Base-by-base conservation (phyloP, 2,113 vertebrate species). In the Rhegmatorhina hoffmannsi region DNA sequence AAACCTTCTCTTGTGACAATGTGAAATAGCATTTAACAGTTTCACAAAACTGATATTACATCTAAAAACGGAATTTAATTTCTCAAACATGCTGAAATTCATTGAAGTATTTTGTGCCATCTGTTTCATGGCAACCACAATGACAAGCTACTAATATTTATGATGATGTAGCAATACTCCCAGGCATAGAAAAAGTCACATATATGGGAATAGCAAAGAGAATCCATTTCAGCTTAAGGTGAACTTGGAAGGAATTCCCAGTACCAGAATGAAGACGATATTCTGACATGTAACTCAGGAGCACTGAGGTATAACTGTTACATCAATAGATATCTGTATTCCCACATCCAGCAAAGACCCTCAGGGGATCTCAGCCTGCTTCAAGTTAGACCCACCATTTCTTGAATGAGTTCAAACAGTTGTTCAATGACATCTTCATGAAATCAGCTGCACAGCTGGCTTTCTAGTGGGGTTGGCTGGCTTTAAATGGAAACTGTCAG, bases 401-500 rank as follows among this genome's bases (percentile, higher is more conserved):
- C 80, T 92, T 93, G 73, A 75, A 46, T 44, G 59, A 93, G 56
- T 84, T 94, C 85, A 90, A 88, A 55, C 28, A 2, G 75, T 56
- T 87, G 75, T 38, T 72, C 90, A 83, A 72, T 60, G 91, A 95
- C 87, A 87, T 87, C 87, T 92, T 56, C 85, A 49, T 66, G 68
- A 93, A 84, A 86, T 70, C 12, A 33, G 69, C 83, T 1, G 0
- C 95, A 84, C 93, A 96, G 92, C 81, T 96, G 93, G 68, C 88
- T 92, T 76, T 90, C 88, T 9, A 8, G 47, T 44, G 69, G 64
- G 68, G 40, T 23, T 96, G 92, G 92, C 85, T 53, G 63, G 26
- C 75, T 92, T 50, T 56, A 77, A 94, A 76, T 76, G 82, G 96
- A 95, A 97, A 95, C 64, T 86, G 38, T 87, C 69, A 47, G 86